A percentile compares a stretch with the other conserved stretches of the same genome.
phyloP scores from a whole-genome alignment of 35 echinoderm and acorn worm species.

The Hemicentrotus pulcherrimus region DNA sequence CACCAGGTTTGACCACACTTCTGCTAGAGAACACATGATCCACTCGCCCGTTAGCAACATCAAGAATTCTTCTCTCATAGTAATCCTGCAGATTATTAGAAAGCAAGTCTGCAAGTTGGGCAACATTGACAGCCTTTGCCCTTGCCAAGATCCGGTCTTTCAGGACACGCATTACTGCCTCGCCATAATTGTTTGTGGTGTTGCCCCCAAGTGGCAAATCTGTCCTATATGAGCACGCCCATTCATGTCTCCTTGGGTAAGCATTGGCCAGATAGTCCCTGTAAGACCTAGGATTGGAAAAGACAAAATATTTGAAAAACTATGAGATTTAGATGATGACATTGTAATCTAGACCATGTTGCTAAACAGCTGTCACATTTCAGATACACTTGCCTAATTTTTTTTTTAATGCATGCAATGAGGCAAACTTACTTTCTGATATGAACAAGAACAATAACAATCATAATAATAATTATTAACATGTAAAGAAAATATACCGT shows the following conservation, averaged over 20 bases:
- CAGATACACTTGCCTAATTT: too few species aligned
- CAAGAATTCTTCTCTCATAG: conserved; percentile 56
- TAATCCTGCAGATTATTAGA: conserved; percentile 47
- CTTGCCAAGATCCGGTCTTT: conserved; percentile 59
- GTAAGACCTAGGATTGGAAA: conserved; percentile 41
- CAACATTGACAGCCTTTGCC: conserved; percentile 58
- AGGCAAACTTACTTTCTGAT: too few species aligned
- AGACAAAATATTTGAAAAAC: too few species aligned
- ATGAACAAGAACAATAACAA: too few species aligned
- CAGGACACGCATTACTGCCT: conserved; percentile 65
- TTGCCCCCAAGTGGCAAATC: conserved; percentile 52
- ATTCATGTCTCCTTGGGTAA: neutral
- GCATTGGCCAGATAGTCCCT: conserved; percentile 22
- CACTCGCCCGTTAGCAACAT: conserved; percentile 41
- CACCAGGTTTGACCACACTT: neutral
- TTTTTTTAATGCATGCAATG: too few species aligned
- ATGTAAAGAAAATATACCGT: too few species aligned
- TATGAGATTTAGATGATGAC: too few species aligned
- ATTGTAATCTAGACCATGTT: too few species aligned
- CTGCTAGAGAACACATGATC: neutral
- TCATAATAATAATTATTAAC: too few species aligned
- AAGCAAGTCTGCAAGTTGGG: conserved; percentile 60
- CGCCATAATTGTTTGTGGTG: conserved; percentile 63
- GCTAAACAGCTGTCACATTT: too few species aligned
- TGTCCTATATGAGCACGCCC: neutral